These are phyloP conservation scores for Lateolabrax maculatus DNA, from an alignment of 2,797 vertebrate species.

Conservation along the genomic window DNA sequence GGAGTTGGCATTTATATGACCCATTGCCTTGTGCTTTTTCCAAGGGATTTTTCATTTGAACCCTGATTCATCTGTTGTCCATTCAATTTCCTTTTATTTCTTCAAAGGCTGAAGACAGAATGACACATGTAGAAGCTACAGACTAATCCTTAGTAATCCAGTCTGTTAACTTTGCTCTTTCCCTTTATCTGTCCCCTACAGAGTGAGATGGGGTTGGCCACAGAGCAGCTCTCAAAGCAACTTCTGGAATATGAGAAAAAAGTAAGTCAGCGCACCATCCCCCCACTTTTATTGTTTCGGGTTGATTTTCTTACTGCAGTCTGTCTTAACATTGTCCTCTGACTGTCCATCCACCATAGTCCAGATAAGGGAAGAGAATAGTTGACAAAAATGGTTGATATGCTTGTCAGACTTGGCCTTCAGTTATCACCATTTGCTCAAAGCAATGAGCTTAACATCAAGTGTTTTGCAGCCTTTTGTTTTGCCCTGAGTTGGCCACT, in stretches of 20 bases:
- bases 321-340: not conserved
- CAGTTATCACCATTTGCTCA: not conserved
- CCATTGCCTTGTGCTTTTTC: slow-evolving; percentile 5
- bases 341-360: not conserved
- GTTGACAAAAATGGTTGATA: not conserved
- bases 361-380: not conserved
- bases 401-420: not conserved
- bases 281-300: not conserved
- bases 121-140: not conserved
- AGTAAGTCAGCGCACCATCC: slow-evolving; percentile 81
- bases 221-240: slow-evolving; percentile 95
- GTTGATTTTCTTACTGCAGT: not conserved
- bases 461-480: not conserved
- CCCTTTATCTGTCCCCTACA: slow-evolving; percentile 66
- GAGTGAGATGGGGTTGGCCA: slow-evolving; percentile 99
- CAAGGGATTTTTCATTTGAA: slow-evolving; percentile 3
- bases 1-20: slow-evolving; percentile 24
- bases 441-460: not conserved
- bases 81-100: not conserved
- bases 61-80: slow-evolving; percentile 9
- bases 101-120: not conserved
- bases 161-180: slow-evolving; percentile 1
- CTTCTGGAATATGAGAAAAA: slow-evolving; percentile 97
- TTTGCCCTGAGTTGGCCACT: not conserved
- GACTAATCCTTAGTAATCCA: not conserved